Conservation (phyloP, 2,113 vertebrate genomes). For the Hippocampus mohnikei region DNA sequence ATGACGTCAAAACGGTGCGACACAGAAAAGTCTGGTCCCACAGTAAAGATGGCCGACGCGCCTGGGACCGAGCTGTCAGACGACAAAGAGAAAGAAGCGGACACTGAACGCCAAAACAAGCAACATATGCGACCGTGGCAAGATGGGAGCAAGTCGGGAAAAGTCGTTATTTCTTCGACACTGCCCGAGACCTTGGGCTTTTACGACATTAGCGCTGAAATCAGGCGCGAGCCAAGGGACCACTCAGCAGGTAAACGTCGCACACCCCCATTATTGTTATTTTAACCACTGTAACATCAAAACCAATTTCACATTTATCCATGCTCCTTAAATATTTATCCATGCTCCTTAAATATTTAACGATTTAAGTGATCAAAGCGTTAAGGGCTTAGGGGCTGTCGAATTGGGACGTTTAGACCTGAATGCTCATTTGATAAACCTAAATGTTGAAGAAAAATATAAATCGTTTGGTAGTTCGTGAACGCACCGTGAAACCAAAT, state of each 20-base stretch:
- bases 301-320: neutral
- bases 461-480: neutral
- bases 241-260: conserved; percentile 65
- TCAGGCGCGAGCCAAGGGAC: conserved; percentile 54
- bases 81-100: conserved; percentile 66
- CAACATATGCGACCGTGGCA: conserved; percentile 38
- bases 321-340: neutral
- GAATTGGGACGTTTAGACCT: neutral
- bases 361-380: neutral
- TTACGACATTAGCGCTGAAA: conserved; percentile 61
- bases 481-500: neutral
- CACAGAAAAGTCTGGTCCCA: conserved; percentile 16
- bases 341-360: neutral
- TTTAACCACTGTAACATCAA: neutral
- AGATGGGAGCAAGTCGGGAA: conserved; percentile 35
- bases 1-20: conserved; percentile 28
- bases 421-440: neutral
- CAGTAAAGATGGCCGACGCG: conserved; percentile 75
- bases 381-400: neutral
- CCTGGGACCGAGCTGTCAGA: conserved; percentile 58
- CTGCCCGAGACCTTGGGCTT: conserved; percentile 73
- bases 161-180: conserved; percentile 20
- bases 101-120: conserved; percentile 47
- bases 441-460: neutral
- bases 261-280: neutral